phyloP scores from a whole-genome alignment of 2,797 vertebrate species.

The Streptopelia turtur region DNA sequence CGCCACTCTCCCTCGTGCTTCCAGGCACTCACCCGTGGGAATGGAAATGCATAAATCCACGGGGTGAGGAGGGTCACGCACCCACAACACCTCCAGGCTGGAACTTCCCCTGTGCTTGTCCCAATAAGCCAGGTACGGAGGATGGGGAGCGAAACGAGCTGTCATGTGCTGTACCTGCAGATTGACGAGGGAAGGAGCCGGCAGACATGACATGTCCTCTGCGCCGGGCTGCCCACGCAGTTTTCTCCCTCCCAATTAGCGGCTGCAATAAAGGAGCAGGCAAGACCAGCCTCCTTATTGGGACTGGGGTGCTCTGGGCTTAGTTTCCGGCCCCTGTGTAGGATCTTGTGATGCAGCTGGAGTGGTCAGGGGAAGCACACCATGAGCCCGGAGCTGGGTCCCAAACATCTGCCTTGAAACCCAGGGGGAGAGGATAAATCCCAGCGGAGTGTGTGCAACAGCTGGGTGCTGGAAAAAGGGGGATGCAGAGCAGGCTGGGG shows the following conservation, averaged over 20 bases:
- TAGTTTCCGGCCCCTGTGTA: accelerated
- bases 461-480: neutral
- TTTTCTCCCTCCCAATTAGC: neutral
- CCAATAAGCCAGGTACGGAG: accelerated
- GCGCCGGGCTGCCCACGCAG: neutral
- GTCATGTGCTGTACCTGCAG: neutral
- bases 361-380: neutral
- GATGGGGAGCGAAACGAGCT: neutral
- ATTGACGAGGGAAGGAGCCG: neutral
- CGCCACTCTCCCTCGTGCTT: neutral
- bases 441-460: accelerated
- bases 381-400: neutral
- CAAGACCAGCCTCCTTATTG: neutral
- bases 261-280: neutral
- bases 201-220: neutral
- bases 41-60: neutral
- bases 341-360: neutral
- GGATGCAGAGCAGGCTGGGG: neutral
- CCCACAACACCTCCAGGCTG: neutral
- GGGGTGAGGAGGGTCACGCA: accelerated
- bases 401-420: neutral
- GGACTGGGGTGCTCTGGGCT: neutral
- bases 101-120: neutral
- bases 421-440: neutral
- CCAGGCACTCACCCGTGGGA: neutral